Base-by-base conservation (phyloP, 23 tunicate species). In the Trididemnum nubilum region DNA sequence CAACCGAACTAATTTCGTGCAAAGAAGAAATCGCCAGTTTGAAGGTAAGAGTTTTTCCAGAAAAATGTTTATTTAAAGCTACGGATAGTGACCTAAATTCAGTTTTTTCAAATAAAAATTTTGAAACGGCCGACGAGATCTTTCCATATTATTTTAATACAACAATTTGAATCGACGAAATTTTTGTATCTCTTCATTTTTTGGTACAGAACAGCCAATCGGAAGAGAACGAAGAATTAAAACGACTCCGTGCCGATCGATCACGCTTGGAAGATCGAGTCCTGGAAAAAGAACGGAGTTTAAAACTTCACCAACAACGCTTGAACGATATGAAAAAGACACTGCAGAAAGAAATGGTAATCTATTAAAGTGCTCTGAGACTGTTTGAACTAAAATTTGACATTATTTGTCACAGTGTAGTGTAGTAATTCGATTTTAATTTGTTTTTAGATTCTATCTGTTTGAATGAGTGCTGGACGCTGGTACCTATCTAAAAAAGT, bases 21-120 rank as follows among this genome's bases (percentile, higher is more conserved):
- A 91, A 91, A 54, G 77, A 86, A 81, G 87, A 91, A 81, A 81
- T 91, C 26, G 97, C 97, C 22, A 44, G 40, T 52, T 69, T 91
- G 9, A 86, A 81, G 78, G 90, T 79, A 58, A 9, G 67, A 24
- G 15, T 44, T 44, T 15, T 44, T 44, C n/a, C n/a, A n/a, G n/a
- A n/a, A 31, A 26, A 32, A n/a, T n/a, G n/a, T n/a, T n/a, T n/a
- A n/a, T n/a, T n/a, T n/a, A n/a, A n/a, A n/a, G n/a, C 21, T 51
- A 18, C 59, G 18, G 59, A 51, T 21, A 51, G 59, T 18, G 59
- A 51, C 21, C 18, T 18, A 15, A 15, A n/a, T n/a, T n/a, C n/a
- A n/a, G n/a, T n/a, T n/a, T n/a, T n/a, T n/a, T n/a, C n/a, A n/a
- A n/a, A n/a, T n/a, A n/a, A n/a, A n/a, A n/a, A n/a, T n/a, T n/a